Evolutionary conservation across 2,797 vertebrate species (phyloP).

Genomic region (Microctenopoma steveboyesi): DNA sequence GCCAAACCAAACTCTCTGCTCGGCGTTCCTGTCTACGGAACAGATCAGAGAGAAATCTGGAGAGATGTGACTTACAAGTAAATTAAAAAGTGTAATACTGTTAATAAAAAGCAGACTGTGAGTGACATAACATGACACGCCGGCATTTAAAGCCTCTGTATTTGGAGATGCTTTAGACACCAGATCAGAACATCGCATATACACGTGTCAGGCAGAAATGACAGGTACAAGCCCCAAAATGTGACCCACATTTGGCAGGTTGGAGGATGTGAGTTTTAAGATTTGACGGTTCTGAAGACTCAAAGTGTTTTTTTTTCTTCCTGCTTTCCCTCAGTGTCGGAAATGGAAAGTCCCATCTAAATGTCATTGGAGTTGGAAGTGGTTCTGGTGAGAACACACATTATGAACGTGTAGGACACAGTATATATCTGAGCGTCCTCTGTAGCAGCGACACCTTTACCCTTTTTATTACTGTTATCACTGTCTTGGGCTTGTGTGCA

Average conservation of each 20-base stretch:
- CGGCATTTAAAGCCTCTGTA: constrained; percentile 40
- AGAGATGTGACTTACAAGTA: constrained; percentile 32
- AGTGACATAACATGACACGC: constrained; percentile 36
- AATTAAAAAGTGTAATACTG: constrained; percentile 48
- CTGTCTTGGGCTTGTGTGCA: constrained; percentile 26
- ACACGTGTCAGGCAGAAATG: constrained; percentile 41
- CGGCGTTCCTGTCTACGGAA: neutral
- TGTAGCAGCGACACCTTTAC: constrained; percentile 23
- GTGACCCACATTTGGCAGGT: constrained; percentile 53
- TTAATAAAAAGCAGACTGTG: constrained; percentile 38
- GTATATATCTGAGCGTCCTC: constrained; percentile 34
- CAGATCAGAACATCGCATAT: constrained; percentile 42
- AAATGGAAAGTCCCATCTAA: constrained; percentile 83
- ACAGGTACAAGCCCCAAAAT: constrained; percentile 44
- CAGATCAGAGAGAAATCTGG: constrained; percentile 27
- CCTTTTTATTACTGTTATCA: constrained; percentile 25
- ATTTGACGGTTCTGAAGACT: constrained; percentile 29
- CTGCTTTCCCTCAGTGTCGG: constrained; percentile 82
- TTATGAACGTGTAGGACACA: constrained; percentile 15
- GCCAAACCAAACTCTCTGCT: constrained; percentile 1
- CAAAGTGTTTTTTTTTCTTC: neutral
- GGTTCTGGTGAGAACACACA: constrained; percentile 85
- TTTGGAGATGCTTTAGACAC: constrained; percentile 24
- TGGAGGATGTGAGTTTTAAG: constrained; percentile 48
- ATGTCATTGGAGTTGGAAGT: constrained; percentile 90